Percentiles rank a stretch among this genome's conserved stretches.
These are phyloP conservation scores for Campylomormyrus numenius DNA, from an alignment of 2,113 vertebrate genomes.

Conservation along the genomic window DNA sequence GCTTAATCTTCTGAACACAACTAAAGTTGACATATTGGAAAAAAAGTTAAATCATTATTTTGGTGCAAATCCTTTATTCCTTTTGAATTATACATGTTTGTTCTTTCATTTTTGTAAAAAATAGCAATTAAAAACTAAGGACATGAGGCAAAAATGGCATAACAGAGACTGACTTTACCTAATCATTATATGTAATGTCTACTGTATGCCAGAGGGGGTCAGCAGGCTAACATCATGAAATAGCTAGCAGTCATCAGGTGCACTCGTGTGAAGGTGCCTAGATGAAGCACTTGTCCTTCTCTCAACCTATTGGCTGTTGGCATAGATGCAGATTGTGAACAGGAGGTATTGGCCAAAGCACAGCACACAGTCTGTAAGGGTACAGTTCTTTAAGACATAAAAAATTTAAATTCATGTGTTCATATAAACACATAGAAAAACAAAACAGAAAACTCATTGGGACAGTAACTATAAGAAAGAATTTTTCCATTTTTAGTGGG, in stretches of 20 bases:
- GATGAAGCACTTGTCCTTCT: background rate
- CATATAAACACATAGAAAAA: background rate
- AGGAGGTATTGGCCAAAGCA: background rate
- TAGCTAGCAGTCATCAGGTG: background rate
- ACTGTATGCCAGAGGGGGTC: constrained; percentile 16
- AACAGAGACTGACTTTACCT: background rate
- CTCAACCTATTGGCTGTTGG: background rate
- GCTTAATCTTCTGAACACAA: background rate
- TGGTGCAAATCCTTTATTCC: constrained; percentile 69
- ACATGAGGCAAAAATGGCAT: constrained; percentile 34
- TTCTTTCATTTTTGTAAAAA: constrained; percentile 69
- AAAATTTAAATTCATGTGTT: background rate
- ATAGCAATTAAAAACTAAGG: constrained; percentile 37
- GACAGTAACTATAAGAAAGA: constrained; percentile 12
- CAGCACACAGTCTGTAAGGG: constrained; percentile 1
- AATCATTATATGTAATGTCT: constrained; percentile 2
- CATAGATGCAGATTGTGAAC: background rate
- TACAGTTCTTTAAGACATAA: constrained; percentile 8
- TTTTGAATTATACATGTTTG: constrained; percentile 63
- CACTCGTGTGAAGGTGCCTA: background rate
- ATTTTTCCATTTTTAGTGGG: background rate
- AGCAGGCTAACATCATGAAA: background rate
- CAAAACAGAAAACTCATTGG: constrained; percentile 1
- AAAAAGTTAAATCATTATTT: constrained; percentile 47
- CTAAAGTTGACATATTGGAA: background rate